Base-by-base conservation (phyloP, 2,113 vertebrate species). In the Fulmarus glacialis region DNA sequence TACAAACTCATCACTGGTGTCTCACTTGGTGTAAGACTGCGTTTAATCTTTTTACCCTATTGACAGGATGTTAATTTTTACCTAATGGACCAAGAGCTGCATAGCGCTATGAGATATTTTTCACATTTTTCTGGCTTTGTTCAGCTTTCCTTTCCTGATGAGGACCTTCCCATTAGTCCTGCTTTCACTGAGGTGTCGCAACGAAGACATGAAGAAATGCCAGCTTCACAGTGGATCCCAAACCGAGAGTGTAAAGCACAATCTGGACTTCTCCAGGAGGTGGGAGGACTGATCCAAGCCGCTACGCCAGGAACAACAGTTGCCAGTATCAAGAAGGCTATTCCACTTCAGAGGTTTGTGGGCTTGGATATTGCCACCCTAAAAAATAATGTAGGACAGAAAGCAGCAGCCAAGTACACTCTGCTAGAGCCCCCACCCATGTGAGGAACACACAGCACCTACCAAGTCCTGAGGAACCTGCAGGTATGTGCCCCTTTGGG, bases 31-130 rank as follows among this genome's bases (percentile, higher is more conserved):
- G 6, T 32, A 47, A 92, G 27, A 45, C 47, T 18, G 38, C 87
- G 42, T n/a, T 95, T 68, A 27, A 85, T 67, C 45, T 75, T 59
- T 62, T 91, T 56, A 91, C n/a, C 40, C 30, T 2, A 2, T 15
- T 68, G 56, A 92, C 72, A 95, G 83, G 60, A 78, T 82, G 96
- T 91, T 92, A 70, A 55, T 84, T 94, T 88, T 87, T 63, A 70
- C 56, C 72, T 87, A 87, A 87, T 38, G 43, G 64, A 22, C 52
- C 20, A 87, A 87, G 50, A 92, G 56, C 83, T 95, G 96, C 87
- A 72, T 87, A 92, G 70, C 2, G 4, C 63, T 43, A 15, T 2
- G 43, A 92, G 64, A 34, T 26, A 82, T 45, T 90, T 77, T 75
- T 53, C 86, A 45, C 62, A 52, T 70, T 89, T 63, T 66, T 68